Percentiles rank a stretch among this genome's conserved stretches.
These are phyloP conservation scores for Biston stratarius DNA, from an alignment of 2,888 invertebrate genomes.

Conservation along the genomic window DNA sequence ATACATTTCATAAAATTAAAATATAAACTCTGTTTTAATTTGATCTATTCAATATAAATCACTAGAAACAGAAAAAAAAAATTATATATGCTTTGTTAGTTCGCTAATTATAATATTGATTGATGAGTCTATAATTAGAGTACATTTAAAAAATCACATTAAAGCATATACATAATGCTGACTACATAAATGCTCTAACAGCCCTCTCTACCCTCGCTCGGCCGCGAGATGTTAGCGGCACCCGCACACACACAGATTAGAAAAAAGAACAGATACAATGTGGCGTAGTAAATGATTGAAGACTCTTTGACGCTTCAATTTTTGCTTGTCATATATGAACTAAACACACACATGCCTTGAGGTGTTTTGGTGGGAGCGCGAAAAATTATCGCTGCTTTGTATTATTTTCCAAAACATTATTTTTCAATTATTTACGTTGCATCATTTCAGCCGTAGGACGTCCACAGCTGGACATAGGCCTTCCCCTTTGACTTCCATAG, in stretches of 20 bases:
- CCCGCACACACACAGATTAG: conserved; percentile 20
- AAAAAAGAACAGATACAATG: conserved; percentile 38
- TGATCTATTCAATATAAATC: conserved; percentile 67
- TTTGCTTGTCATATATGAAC: too few species aligned
- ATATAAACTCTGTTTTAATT: conserved; percentile 84
- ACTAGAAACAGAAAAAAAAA: conserved; percentile 82
- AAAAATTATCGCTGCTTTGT: too few species aligned
- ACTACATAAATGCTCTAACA: conserved; percentile 84
- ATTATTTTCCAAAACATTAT: too few species aligned
- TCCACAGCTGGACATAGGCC: too few species aligned
- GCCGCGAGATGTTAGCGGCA: background rate
- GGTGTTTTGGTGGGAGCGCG: too few species aligned
- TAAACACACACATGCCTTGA: too few species aligned
- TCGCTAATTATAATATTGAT: conserved; percentile 82
- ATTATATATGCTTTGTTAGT: conserved; percentile 81
- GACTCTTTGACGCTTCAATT: too few species aligned
- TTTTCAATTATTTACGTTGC: too few species aligned
- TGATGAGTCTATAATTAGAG: conserved; percentile 86
- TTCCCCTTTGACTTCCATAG: too few species aligned
- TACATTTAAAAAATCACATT: conserved; percentile 87
- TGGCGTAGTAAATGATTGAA: too few species aligned
- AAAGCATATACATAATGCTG: conserved; percentile 87
- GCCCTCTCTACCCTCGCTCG: conserved; percentile 64
- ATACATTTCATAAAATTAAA: conserved; percentile 85
- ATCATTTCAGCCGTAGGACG: too few species aligned